phyloP scores from a whole-genome alignment of 2,888 invertebrate genomes.

The Callimorpha dominula region DNA sequence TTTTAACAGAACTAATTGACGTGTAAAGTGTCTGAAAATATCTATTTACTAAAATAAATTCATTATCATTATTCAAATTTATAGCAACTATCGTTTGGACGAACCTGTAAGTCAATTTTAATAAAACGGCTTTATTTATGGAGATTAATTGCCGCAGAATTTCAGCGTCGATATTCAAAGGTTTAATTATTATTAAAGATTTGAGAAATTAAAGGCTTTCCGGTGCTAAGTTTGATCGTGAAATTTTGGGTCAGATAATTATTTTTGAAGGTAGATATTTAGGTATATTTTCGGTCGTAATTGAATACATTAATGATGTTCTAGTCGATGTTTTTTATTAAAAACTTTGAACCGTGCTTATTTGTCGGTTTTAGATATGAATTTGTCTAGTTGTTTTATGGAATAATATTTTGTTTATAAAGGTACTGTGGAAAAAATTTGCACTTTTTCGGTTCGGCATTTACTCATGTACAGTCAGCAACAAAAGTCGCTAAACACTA shows the following conservation, averaged over 20 bases:
- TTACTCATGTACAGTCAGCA: too few relatives aligned
- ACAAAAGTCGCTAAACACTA: too few relatives aligned
- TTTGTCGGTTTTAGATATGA: neutral
- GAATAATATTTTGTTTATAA: too few relatives aligned
- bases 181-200: conserved; percentile 47
- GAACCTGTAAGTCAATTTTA: conserved; percentile 49
- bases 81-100: conserved; percentile 29
- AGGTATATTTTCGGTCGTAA: neutral
- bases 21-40: neutral
- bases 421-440: too few relatives aligned
- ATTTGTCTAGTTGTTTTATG: neutral
- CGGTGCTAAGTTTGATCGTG: conserved; percentile 28
- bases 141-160: conserved; percentile 50
- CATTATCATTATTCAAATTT: conserved; percentile 15
- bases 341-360: neutral
- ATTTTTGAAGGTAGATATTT: conserved; percentile 1
- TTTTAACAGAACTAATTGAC: neutral
- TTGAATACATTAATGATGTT: neutral
- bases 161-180: conserved; percentile 46
- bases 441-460: too few relatives aligned
- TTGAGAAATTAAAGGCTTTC: conserved; percentile 39
- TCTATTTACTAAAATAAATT: neutral
- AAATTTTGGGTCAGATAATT: conserved; percentile 30
- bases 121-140: conserved; percentile 41
- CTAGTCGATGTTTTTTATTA: neutral